Conservation (phyloP, 2,113 vertebrate genomes). For the Menidia beryllina region DNA sequence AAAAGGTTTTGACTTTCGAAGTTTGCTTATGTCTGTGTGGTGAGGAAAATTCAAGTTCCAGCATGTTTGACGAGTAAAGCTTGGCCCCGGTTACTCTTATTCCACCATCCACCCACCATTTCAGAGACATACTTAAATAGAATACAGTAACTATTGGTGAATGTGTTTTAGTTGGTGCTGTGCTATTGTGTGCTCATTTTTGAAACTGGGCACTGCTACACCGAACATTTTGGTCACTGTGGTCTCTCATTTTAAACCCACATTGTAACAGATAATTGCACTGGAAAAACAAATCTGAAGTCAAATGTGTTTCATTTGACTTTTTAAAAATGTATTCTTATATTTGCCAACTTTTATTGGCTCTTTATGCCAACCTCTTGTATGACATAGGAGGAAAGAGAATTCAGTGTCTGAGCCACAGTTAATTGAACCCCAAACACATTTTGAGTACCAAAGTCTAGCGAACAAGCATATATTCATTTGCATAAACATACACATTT, state of each 20-base stretch:
- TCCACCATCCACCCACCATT: slow-evolving; percentile 50
- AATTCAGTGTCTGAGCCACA: background rate
- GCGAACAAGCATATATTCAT: background rate
- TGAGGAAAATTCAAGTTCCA: too few species aligned
- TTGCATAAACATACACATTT: background rate
- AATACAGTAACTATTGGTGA: slow-evolving; percentile 32
- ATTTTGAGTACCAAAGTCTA: background rate
- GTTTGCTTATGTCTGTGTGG: background rate
- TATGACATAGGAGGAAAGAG: background rate
- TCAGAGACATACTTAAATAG: slow-evolving; percentile 50
- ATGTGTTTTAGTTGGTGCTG: slow-evolving; percentile 17
- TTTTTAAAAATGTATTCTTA: background rate
- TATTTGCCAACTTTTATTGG: background rate
- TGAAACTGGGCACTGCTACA: slow-evolving; percentile 33
- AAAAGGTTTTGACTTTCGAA: slow-evolving; percentile 6
- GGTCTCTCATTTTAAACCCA: slow-evolving; percentile 60
- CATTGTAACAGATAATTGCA: slow-evolving; percentile 33
- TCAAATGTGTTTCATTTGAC: background rate
- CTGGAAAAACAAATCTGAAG: background rate
- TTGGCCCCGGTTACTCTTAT: slow-evolving; percentile 40
- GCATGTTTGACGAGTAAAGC: too few species aligned
- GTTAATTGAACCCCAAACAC: background rate
- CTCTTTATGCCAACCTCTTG: background rate
- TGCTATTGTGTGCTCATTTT: slow-evolving; percentile 35
- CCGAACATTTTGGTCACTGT: slow-evolving; percentile 61